These are phyloP conservation scores for Daubentonia madagascariensis DNA, from an alignment of 2,113 vertebrate genomes.

Conservation along the genomic window DNA sequence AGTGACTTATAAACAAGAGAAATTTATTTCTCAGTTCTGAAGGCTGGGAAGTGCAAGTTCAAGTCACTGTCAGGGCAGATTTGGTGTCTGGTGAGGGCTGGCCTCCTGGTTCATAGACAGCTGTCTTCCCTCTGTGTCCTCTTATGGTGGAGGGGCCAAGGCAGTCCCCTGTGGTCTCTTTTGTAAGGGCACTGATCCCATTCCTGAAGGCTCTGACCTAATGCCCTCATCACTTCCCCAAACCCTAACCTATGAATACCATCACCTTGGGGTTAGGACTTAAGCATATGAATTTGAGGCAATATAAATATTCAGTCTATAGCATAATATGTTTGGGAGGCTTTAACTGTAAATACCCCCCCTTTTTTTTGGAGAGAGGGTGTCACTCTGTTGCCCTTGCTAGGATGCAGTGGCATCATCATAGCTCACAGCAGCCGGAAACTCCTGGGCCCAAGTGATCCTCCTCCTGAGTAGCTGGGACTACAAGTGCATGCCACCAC, in stretches of 20 bases:
- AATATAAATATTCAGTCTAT: neutral
- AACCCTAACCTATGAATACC: neutral
- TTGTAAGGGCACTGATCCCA: neutral
- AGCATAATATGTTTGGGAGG: neutral
- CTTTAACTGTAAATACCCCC: neutral
- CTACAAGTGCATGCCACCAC: too few relatives aligned
- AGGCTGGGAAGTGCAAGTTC: neutral
- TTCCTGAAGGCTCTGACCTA: neutral
- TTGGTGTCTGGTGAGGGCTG: neutral
- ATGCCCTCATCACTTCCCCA: neutral
- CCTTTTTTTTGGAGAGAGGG: too few relatives aligned
- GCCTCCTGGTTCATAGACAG: neutral
- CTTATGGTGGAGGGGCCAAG: too few relatives aligned
- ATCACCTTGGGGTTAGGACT: neutral
- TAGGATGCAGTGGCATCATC: too few relatives aligned
- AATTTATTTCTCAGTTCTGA: neutral
- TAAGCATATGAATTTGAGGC: neutral
- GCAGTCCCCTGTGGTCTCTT: neutral
- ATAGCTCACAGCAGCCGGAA: too few relatives aligned
- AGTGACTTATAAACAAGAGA: neutral
- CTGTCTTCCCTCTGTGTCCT: neutral
- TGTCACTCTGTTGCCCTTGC: too few relatives aligned
- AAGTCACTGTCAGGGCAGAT: neutral
- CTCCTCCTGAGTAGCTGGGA: too few relatives aligned
- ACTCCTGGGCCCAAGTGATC: too few relatives aligned